Evolutionary conservation across 2,888 invertebrate genomes (phyloP), one percentile per base, ranked within the genome.

Genomic region (Branchipolynoe longqiensis): DNA sequence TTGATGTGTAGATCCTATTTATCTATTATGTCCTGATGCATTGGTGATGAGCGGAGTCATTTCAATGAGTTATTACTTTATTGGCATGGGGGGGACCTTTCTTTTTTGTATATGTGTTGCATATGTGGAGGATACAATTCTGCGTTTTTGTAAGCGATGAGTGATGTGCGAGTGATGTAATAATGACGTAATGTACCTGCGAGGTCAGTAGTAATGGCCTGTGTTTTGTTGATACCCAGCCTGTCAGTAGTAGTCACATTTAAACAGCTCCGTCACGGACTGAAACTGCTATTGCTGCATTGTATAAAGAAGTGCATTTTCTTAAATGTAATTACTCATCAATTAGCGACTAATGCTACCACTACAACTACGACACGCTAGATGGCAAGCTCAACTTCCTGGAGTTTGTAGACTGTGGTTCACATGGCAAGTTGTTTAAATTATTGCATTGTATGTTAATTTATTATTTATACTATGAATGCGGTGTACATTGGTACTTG

Each of bases 401-500:
- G n/a, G n/a, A 56, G 1, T 31, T 31, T 62, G 28, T 62, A 31
- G 62, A 62, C 14, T 14, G 25, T 18, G 14, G n/a, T 62, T 31
- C 25, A 33, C 73, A 22, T 48, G 78, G 78, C 48, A 54, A 48
- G 25, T 28, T 54, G 78, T 41, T 69, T 78, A 78, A 78, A 78
- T 78, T 78, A 78, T 78, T 78, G 48, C 78, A 18, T 31, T 78
- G 48, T 78, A 78, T 69, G 69, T 78, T 78, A 78, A 78, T 54
- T 78, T 78, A 78, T 78, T 78, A 78, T 78, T 78, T 78, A 78
- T 78, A 78, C 78, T 78, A 78, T 78, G 78, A 78, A 78, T 78
- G 78, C 78, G 41, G 78, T 78, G 78, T 78, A 78, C 48, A 48
- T 78, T 78, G 41, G 78, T 78, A 48, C 78, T 78, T 78, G 78